Evolutionary conservation across 2,888 invertebrate species (phyloP), one percentile per base, ranked within the genome.

Genomic region (Dusona sp.): DNA sequence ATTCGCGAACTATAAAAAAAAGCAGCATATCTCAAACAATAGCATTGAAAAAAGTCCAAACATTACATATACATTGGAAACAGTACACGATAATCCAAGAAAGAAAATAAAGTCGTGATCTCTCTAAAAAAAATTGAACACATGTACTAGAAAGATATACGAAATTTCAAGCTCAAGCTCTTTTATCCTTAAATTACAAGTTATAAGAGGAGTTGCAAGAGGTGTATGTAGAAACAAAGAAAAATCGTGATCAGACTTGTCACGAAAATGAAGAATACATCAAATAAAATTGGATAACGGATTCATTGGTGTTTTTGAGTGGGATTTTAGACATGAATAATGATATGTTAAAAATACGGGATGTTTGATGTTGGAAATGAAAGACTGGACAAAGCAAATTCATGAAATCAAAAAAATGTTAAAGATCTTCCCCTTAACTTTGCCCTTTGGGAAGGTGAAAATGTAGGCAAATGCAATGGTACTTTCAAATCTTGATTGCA

Each of bases 201-300:
- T 91, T 90, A 91, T 89, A 90, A 90, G 90, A 92, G 4, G 90
- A 89, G 92, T 91, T 91, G 92, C 91, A 91, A 91, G 90, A 83
- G 90, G 90, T 38, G 89, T 90, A 89, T 91, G 92, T 92, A 92
- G 92, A 92, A 93, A 91, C 86, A 79, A 88, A 87, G 72, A 87
- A 77, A 79, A 72, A 79, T 74, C 84, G 85, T 85, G 85, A 87
- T 86, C 85, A 80, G 78, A 67, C 68, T 86, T 72, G 77, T 51
- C 83, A 74, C 54, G 36, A 64, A 51, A 68, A 72, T 77, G 81
- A 81, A 61, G 77, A 87, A 87, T 87, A 75, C 72, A 81, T 86
- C n/a, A 86, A 80, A 87, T 86, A 90, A 88, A 90, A 90, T 90
- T 90, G 87, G 87, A 89, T 89, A 88, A 88, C 89, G 90, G 91